phyloP scores from a whole-genome alignment of 2,888 invertebrate genomes.

The Opisthograptis luteolata region DNA sequence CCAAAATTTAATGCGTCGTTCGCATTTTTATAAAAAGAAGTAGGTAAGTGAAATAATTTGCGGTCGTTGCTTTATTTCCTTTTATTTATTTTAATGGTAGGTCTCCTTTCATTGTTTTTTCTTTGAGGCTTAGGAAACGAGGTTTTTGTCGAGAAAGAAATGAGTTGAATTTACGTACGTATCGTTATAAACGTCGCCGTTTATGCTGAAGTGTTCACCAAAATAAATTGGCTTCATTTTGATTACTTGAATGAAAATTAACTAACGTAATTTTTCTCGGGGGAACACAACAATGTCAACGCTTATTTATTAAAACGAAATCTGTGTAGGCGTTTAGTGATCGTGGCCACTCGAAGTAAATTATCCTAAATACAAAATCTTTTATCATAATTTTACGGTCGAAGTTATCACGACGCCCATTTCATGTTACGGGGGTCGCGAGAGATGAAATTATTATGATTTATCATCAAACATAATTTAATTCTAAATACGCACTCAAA shows the following conservation, averaged over 20 bases:
- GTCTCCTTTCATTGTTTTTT: constrained; percentile 78
- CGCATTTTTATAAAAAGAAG: constrained; percentile 84
- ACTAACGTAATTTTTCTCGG: constrained; percentile 42
- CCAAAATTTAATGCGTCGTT: constrained; percentile 84
- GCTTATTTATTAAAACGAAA: constrained; percentile 27
- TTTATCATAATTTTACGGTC: constrained; percentile 78
- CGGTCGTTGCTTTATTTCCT: constrained; percentile 81
- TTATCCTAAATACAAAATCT: constrained; percentile 74
- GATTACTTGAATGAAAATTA: constrained; percentile 62
- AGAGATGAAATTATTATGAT: constrained; percentile 50
- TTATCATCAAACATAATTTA: constrained; percentile 52
- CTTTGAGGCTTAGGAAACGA: constrained; percentile 68
- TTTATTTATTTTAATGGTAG: constrained; percentile 84
- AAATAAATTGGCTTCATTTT: constrained; percentile 68
- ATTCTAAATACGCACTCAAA: constrained; percentile 35
- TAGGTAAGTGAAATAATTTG: constrained; percentile 84
- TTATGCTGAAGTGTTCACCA: constrained; percentile 59
- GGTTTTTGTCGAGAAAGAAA: constrained; percentile 61
- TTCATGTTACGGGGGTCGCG: constrained; percentile 66
- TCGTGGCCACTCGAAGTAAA: constrained; percentile 66
- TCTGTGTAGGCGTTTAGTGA: constrained; percentile 61
- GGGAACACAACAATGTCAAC: constrained; percentile 19
- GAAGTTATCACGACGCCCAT: constrained; percentile 69
- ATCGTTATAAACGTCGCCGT: constrained; percentile 67
- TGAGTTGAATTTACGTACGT: constrained; percentile 61